Percentiles rank a stretch among this genome's conserved stretches.
phyloP scores from a whole-genome alignment of 2,888 invertebrate genomes.

The Eulithis testata region DNA sequence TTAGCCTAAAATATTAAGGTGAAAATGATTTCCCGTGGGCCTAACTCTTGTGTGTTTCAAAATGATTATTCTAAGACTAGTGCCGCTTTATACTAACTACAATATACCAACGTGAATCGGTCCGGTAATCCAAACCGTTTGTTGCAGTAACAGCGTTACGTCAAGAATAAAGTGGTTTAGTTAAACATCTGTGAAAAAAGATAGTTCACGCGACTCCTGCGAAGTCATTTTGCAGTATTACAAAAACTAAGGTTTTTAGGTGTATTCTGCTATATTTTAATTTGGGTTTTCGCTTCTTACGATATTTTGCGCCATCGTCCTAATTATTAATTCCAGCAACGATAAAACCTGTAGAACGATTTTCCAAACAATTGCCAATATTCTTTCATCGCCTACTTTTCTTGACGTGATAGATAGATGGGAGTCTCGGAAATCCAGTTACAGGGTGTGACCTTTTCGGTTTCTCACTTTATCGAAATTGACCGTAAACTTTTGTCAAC shows the following conservation, averaged over 20 bases:
- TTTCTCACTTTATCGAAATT: slow-evolving; percentile 39
- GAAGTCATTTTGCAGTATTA: too few species aligned
- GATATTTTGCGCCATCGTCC: too few species aligned
- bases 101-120: too few species aligned
- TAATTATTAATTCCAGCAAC: slow-evolving; percentile 20
- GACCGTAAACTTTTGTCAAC: slow-evolving; percentile 32
- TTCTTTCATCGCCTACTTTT: slow-evolving; percentile 31
- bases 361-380: slow-evolving; percentile 20
- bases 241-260: slow-evolving; percentile 37
- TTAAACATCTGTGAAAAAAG: too few species aligned
- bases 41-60: too few species aligned
- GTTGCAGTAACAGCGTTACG: too few species aligned
- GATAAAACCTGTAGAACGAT: slow-evolving; percentile 31
- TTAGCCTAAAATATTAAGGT: background rate
- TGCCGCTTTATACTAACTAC: too few species aligned
- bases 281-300: slow-evolving; percentile 40
- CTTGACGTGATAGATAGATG: slow-evolving; percentile 50
- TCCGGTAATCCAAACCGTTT: too few species aligned
- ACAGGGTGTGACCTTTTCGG: slow-evolving; percentile 40
- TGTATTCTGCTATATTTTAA: too few species aligned
- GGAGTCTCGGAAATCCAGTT: slow-evolving; percentile 47
- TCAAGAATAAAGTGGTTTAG: too few species aligned
- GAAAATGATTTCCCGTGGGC: background rate
- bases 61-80: too few species aligned
- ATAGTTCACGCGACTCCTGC: too few species aligned